Percentiles rank a stretch among this genome's conserved stretches.
phyloP scores from a whole-genome alignment of 1,140 invertebrate genomes.

The Tetramorium simillimum region DNA sequence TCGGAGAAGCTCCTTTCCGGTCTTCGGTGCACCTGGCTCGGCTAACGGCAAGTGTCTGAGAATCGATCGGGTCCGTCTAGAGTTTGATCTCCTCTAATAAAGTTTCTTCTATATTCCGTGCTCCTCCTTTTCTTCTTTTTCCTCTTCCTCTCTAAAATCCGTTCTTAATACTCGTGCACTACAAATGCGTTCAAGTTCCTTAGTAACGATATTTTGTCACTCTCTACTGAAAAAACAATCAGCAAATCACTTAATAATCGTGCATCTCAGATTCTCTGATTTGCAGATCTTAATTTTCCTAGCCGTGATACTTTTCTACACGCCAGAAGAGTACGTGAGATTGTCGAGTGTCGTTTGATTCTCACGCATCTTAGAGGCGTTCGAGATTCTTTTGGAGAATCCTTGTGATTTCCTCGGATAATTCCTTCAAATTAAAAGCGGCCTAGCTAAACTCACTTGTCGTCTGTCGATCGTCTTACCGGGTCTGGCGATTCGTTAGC shows the following conservation, averaged over 20 bases:
- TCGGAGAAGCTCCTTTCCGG: not conserved
- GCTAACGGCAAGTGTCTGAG: not conserved
- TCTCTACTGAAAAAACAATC: not conserved
- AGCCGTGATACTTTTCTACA: not conserved
- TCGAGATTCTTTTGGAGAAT: not conserved
- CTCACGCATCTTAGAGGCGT: not conserved
- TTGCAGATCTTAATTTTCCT: constrained; percentile 10
- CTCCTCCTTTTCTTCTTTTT: not conserved
- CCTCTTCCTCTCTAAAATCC: not conserved
- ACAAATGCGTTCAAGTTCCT: not conserved
- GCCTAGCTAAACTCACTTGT: not conserved
- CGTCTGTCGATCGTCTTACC: not conserved
- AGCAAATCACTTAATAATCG: not conserved
- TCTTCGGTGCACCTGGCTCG: not conserved
- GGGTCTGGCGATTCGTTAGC: not conserved
- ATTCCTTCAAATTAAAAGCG: not conserved
- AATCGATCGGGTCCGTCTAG: not conserved
- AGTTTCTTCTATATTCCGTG: not conserved
- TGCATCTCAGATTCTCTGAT: not conserved
- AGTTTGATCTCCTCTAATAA: not conserved
- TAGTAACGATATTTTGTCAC: not conserved
- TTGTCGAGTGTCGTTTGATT: not conserved
- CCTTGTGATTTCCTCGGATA: not conserved
- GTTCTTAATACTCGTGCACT: not conserved
- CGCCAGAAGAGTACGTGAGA: not conserved